Evolutionary conservation across 1,140 invertebrate genomes (phyloP), one percentile per base, ranked within the genome.

Genomic region (Apis dorsata): DNA sequence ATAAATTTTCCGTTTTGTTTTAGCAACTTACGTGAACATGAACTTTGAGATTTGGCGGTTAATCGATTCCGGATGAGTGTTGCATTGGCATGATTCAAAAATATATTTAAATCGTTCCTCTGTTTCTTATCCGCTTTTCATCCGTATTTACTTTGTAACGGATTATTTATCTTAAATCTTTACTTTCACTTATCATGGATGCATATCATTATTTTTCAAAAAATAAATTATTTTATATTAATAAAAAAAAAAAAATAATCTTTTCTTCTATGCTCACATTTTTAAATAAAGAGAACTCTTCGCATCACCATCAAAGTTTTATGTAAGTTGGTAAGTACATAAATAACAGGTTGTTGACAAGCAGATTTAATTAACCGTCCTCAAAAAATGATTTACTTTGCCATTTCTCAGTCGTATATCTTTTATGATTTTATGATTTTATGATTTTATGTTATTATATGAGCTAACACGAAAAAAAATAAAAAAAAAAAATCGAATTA

Each of bases 51-150:
- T 44, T 72, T 24, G 68, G 13, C 68, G 49, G 68, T 72, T 72
- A 79, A 72, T 79, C 44, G 49, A 59, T 79, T 79, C 78, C 78
- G 72, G 78, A 79, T 63, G 78, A 63, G 57, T 28, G 57, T 53
- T 21, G 13, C 49, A 24, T 13, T 24, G n/a, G 66, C 55, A n/a
- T 12, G 15, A 24, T 51, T 49, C 66, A 19, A 9, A 34, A 59
- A 21, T 80, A 63, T 80, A 80, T 73, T 80, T 80, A 73, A 80
- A 68, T 68, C n/a, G 11, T 12, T 13, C 17, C 57, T 24, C n/a
- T 24, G 60, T 17, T 51, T 59, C 51, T 15, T 21, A 34, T 28
- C 12, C 12, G 49, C 34, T 21, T 3, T 34, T n/a, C 24, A 8
- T 15, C 0, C 34, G 13, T n/a, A n/a, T 11, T 3, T 53, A 60